A percentile compares a stretch with the other conserved stretches of the same genome.
Evolutionary conservation across 2,113 vertebrate species (phyloP).

Genomic region (Podarcis raffonei): DNA sequence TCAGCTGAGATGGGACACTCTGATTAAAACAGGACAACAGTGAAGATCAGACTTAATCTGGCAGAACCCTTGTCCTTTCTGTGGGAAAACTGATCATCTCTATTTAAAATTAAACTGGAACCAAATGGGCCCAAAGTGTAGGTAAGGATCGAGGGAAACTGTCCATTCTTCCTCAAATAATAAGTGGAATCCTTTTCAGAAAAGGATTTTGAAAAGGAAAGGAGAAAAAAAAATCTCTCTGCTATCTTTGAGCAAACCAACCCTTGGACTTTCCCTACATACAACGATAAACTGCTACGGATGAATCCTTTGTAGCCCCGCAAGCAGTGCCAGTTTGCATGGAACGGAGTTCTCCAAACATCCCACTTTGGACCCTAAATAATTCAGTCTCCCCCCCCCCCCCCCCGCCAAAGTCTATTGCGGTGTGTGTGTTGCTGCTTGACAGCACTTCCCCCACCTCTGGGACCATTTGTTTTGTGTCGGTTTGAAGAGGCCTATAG

Average conservation of each 20-base stretch:
- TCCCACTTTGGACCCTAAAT: slow-evolving; percentile 69
- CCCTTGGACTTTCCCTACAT: slow-evolving; percentile 58
- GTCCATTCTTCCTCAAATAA: slow-evolving; percentile 51
- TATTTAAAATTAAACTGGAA: slow-evolving; percentile 64
- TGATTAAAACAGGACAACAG: slow-evolving; percentile 62
- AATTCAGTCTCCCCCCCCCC: slow-evolving; percentile 44
- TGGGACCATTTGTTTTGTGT: neutral
- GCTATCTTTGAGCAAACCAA: slow-evolving; percentile 64
- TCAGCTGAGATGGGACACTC: slow-evolving; percentile 67
- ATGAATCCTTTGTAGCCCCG: slow-evolving; percentile 81
- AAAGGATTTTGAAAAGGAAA: slow-evolving; percentile 22
- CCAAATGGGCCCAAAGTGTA: slow-evolving; percentile 42
- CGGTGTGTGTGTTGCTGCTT: slow-evolving; percentile 49
- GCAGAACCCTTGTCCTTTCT: slow-evolving; percentile 66
- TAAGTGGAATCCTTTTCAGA: slow-evolving; percentile 34
- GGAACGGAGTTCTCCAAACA: slow-evolving; percentile 82
- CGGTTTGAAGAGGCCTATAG: neutral
- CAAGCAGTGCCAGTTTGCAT: slow-evolving; percentile 86
- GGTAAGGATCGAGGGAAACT: slow-evolving; percentile 55
- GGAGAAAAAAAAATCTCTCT: slow-evolving; percentile 48
- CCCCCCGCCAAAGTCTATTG: slow-evolving; percentile 27
- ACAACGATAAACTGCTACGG: slow-evolving; percentile 58
- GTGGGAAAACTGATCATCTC: slow-evolving; percentile 68
- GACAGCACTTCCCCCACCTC: slow-evolving; percentile 19
- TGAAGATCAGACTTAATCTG: slow-evolving; percentile 64